Conservation (phyloP, 2,797 vertebrate species). For the Pogonophryne albipinna region DNA sequence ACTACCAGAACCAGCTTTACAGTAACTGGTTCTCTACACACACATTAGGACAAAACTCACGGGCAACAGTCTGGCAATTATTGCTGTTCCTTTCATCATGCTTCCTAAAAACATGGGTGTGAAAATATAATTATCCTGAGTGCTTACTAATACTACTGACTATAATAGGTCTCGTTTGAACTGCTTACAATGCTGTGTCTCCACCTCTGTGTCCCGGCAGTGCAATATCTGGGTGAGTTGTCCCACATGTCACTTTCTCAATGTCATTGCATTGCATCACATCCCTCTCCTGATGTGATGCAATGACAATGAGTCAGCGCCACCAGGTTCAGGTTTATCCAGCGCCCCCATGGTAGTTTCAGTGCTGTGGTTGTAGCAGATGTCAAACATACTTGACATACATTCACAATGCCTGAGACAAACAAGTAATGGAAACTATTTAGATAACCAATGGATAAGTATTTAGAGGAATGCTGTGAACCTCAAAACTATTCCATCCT, state of each 20-base stretch:
- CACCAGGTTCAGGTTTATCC: constrained; percentile 12
- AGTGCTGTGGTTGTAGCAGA: constrained; percentile 24
- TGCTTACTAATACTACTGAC: not conserved
- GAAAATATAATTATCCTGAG: not conserved
- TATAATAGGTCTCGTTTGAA: not conserved
- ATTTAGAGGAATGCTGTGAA: constrained; percentile 48
- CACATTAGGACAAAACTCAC: not conserved
- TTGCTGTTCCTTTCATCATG: not conserved
- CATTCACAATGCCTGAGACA: constrained; percentile 23
- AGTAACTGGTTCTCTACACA: not conserved
- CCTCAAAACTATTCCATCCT: constrained; percentile 42
- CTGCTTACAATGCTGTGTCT: not conserved
- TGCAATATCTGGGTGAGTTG: constrained; percentile 6
- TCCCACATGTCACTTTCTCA: constrained; percentile 29
- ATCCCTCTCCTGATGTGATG: constrained; percentile 26
- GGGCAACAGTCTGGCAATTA: not conserved
- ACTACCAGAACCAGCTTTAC: not conserved
- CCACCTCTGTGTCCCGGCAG: not conserved
- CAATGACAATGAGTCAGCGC: constrained; percentile 38
- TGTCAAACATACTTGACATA: constrained; percentile 44
- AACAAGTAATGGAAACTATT: constrained; percentile 63
- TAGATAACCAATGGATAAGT: constrained; percentile 38
- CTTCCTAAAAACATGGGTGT: not conserved
- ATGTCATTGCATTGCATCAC: constrained; percentile 58
- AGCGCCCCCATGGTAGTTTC: constrained; percentile 1